Evolutionary conservation across 2,888 invertebrate genomes (phyloP), one percentile per base, ranked within the genome.

Genomic region (Drosophila nr. perissopoda): DNA sequence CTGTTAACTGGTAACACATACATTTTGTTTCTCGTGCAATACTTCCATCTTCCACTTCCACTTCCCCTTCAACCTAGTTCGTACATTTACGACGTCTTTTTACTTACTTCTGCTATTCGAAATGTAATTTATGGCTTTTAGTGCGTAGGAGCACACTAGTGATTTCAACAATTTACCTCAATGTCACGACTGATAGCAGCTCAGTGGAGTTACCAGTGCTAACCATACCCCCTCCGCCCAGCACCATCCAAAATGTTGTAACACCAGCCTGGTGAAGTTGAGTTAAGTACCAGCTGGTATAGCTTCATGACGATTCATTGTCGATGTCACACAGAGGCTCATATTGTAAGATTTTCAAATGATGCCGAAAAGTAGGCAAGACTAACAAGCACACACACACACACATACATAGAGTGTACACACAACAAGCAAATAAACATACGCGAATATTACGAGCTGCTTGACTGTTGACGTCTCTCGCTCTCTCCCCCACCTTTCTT

Each of bases 81-180:
- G n/a, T 40, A 10, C 40, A 40, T 40, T 40, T n/a, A 4, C 40
- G 40, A 40, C n/a, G 40, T 68, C 40, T 68, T 64, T 64, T 54
- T 64, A 52, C 62, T 61, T 76, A 70, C 78, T 73, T 77, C 69
- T 59, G 70, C 74, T 63, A 74, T 81, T 69, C 75, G 74, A 77
- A 83, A 80, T 65, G 83, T 82, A 80, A 84, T 84, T 89, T 84
- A 82, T 81, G 67, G 71, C 77, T 76, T 79, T 87, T 74, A 76
- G 79, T 76, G 82, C 82, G 79, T 75, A 76, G 79, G 38, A 81
- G 80, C 85, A 79, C 85, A 82, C 81, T 80, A 71, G 82, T 73
- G 81, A 80, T 82, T 88, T 81, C 64, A 81, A 74, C 79, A 82
- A 89, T 84, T 90, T 88, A 85, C 70, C 58, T 49, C 70, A 74